A percentile compares a stretch with the other conserved stretches of the same genome.
Evolutionary conservation across 2,797 vertebrate species (phyloP).

Genomic region (Parambassis ranga): DNA sequence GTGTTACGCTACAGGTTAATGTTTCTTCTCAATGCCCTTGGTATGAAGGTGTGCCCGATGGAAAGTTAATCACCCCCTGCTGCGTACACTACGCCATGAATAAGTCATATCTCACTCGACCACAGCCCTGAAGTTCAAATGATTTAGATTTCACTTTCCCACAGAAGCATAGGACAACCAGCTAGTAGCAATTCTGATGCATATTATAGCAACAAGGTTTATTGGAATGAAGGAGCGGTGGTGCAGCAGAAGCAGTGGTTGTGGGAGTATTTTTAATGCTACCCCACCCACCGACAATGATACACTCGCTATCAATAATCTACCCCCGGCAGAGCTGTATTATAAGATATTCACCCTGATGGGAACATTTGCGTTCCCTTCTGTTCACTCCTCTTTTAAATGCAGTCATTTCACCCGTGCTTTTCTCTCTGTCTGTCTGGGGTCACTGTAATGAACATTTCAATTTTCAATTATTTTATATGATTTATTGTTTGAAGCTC

Average conservation of each 20-base stretch:
- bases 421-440: constrained; percentile 38
- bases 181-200: constrained; percentile 51
- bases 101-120: constrained; percentile 73
- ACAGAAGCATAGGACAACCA: constrained; percentile 38
- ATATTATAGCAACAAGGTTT: constrained; percentile 52
- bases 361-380: constrained; percentile 52
- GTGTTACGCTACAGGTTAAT: constrained; percentile 17
- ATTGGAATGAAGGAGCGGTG: constrained; percentile 49
- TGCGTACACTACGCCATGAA: constrained; percentile 56
- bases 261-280: constrained; percentile 51
- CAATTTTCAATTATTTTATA: constrained; percentile 57
- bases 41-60: constrained; percentile 18
- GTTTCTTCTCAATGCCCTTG: constrained; percentile 55
- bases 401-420: constrained; percentile 14
- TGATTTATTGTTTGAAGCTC: constrained; percentile 58
- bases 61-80: constrained; percentile 51
- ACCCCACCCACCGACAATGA: constrained; percentile 35
- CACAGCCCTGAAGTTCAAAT: constrained; percentile 62
- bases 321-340: constrained; percentile 35
- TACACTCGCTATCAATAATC: constrained; percentile 57
- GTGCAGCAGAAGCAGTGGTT: constrained; percentile 22
- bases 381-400: constrained; percentile 44
- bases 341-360: constrained; percentile 56
- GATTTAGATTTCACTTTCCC: constrained; percentile 63
- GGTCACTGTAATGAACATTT: constrained; percentile 67